Evolutionary conservation across 2,888 invertebrate species (phyloP).

Genomic region (Thalpophila matura): DNA sequence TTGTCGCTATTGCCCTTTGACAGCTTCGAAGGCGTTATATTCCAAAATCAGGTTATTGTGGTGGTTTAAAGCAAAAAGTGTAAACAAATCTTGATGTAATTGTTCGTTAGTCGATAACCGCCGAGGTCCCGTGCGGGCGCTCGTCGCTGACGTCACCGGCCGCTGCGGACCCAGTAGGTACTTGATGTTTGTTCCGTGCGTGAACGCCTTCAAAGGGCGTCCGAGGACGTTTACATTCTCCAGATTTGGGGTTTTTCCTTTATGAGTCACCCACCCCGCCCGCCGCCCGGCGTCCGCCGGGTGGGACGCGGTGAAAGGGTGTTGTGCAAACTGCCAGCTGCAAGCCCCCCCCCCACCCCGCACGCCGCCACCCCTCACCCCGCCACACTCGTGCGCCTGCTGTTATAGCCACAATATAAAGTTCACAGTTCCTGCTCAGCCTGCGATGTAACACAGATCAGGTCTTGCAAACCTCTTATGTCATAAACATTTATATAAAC

Average conservation of each 20-base stretch:
- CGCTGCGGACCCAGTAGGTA: too few species aligned
- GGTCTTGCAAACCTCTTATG: slow-evolving; percentile 4
- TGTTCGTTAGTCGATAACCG: too few species aligned
- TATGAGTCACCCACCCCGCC: slow-evolving; percentile 51
- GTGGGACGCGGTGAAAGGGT: slow-evolving; percentile 69
- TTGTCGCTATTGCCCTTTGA: too few species aligned
- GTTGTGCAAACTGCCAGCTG: slow-evolving; percentile 64
- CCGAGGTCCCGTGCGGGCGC: not conserved
- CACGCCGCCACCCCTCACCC: not conserved
- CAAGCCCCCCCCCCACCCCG: not conserved
- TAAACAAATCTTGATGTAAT: too few species aligned
- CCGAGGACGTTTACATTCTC: slow-evolving; percentile 62
- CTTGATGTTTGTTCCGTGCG: not conserved
- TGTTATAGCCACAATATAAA: slow-evolving; percentile 22
- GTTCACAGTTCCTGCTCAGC: not conserved
- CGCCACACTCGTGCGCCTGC: not conserved
- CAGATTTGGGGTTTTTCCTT: slow-evolving; percentile 65
- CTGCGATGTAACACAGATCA: not conserved
- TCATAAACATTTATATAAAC: not conserved
- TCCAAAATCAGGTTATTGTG: too few species aligned
- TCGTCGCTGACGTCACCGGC: slow-evolving; percentile 20
- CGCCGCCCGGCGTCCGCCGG: not conserved
- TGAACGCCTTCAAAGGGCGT: slow-evolving; percentile 39
- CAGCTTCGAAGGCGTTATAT: too few species aligned
- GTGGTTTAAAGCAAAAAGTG: too few species aligned